Conservation (phyloP, 2,113 vertebrate genomes). For the Oncorhynchus gorbuscha region DNA sequence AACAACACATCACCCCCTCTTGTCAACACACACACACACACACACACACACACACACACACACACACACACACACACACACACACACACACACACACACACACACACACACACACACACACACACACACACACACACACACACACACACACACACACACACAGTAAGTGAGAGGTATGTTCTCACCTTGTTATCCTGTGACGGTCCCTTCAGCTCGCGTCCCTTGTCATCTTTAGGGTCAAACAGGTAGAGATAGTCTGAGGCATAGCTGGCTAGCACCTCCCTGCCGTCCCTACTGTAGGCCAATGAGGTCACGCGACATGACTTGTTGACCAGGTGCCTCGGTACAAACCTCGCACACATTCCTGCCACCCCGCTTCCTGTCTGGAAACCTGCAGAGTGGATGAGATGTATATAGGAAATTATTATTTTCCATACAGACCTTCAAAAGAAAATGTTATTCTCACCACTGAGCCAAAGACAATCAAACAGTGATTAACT, state of each 20-base stretch:
- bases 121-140: too few species aligned
- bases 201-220: conserved; percentile 77
- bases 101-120: too few species aligned
- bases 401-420: neutral
- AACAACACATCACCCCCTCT: too few species aligned
- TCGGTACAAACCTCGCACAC: conserved; percentile 74
- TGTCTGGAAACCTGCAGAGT: neutral
- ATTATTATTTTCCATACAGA: too few species aligned
- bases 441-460: too few species aligned
- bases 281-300: conserved; percentile 74
- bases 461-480: too few species aligned
- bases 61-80: too few species aligned
- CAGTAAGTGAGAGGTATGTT: neutral
- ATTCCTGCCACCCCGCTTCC: conserved; percentile 7
- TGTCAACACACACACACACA: too few species aligned
- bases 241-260: conserved; percentile 84
- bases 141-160: too few species aligned
- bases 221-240: conserved; percentile 82
- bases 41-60: too few species aligned
- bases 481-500: too few species aligned
- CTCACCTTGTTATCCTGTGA: conserved; percentile 61
- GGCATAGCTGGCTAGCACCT: conserved; percentile 76
- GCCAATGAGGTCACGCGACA: conserved; percentile 82
- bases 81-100: too few species aligned
- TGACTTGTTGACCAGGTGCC: conserved; percentile 78